Evolutionary conservation across 92 coral and sea anemone genomes (phyloP), one percentile per base, ranked within the genome.

Genomic region (Bergia puertoricense): DNA sequence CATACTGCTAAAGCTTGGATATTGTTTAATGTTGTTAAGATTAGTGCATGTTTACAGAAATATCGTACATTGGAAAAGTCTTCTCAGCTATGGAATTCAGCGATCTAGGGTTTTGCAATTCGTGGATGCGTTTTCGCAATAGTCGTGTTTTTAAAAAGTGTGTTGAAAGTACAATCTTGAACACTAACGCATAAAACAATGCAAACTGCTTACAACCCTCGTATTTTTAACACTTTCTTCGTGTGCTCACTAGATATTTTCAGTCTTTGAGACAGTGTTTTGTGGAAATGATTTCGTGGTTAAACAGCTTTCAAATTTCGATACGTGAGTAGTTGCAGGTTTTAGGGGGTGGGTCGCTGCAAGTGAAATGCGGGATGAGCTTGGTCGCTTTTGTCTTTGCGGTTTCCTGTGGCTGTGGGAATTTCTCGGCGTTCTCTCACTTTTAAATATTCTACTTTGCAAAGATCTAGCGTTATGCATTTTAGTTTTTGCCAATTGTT

Each of bases 341-440:
- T 74, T 74, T 18, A 22, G 51, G 80, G 80, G 80, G 80, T 18
- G 80, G 30, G 80, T 76, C 80, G 68, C n/a, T 22, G 69, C 30
- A 62, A 62, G 30, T 62, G 69, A 62, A 62, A 62, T 62, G 20
- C 69, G 69, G 20, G 69, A 20, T 22, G 4, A 62, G 69, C 23
- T 62, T 2, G 69, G 69, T 22, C 18, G 10, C 16, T 8, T 13
- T 10, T 1, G 18, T 0, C 51, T 46, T 4, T 5, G 30, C 30
- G 30, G 51, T 46, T 46, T 46, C 16, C 59, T 54, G 16, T 54
- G 18, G 10, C 59, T 54, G 16, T 54, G 18, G 10, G 10, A 1
- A 54, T 54, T 54, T 54, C 18, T 54, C 14, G 59, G 10, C 16
- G 10, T 54, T 54, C 14, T 54, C 59, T 54, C 7, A n/a, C 74